A percentile compares a stretch with the other conserved stretches of the same genome.
These are phyloP conservation scores for Protobothrops mucrosquamatus DNA, from an alignment of 2,113 vertebrate genomes.

Conservation along the genomic window DNA sequence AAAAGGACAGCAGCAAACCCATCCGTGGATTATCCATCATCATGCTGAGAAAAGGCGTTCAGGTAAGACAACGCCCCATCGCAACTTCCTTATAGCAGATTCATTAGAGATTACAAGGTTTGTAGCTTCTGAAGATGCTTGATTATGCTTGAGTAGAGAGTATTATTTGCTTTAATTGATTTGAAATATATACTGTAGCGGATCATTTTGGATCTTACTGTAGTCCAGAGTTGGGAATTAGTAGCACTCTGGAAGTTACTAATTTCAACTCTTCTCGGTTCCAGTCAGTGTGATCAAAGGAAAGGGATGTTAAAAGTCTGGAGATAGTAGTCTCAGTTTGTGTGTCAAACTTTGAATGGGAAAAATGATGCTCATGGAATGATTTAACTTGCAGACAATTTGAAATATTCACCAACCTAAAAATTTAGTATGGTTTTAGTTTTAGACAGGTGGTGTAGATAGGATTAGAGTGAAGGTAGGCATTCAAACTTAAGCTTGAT, in stretches of 20 bases:
- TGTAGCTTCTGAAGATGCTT: background rate
- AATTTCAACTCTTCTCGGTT: background rate
- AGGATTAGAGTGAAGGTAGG: background rate
- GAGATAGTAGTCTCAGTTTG: background rate
- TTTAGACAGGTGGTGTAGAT: background rate
- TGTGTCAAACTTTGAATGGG: background rate
- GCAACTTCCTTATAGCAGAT: background rate
- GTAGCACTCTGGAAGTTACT: background rate
- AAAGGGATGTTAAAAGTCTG: background rate
- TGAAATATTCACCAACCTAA: background rate
- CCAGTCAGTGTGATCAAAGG: background rate
- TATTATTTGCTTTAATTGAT: background rate
- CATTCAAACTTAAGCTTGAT: background rate
- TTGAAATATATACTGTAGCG: background rate
- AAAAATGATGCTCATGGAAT: background rate
- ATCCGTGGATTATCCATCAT: too few relatives aligned
- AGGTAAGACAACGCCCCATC: background rate
- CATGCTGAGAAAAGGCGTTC: too few relatives aligned
- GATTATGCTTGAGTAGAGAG: background rate
- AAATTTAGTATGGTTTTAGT: background rate
- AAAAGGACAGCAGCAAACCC: too few relatives aligned
- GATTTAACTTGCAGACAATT: background rate
- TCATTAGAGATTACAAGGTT: background rate
- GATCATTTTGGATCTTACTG: background rate
- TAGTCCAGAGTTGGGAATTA: background rate